Evolutionary conservation across 1,140 invertebrate species (phyloP), one percentile per base, ranked within the genome.

Genomic region (Drepana arcuata): DNA sequence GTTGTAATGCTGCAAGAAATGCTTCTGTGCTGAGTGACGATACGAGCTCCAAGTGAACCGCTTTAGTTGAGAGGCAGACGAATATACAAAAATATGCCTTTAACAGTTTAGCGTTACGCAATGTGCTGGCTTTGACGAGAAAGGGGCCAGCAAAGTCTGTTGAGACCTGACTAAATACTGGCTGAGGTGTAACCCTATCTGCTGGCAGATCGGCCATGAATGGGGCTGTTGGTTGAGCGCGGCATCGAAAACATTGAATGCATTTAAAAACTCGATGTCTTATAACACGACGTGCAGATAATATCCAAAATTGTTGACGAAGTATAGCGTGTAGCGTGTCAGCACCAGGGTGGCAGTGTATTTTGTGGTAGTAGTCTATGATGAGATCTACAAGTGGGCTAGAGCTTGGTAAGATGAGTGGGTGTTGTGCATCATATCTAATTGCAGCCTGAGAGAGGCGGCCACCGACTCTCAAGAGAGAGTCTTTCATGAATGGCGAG

Each of bases 51-150:
- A 86, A 39, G 39, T 84, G 82, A 12, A 84, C 36, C 2, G 74
- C 83, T 25, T 59, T 64, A 0, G 73, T 75, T 1, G 39, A 12
- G 11, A 70, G 65, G 41, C 73, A 81, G 4, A 84, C 60, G 35
- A 85, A 85, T 3, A 85, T 1, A 11, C 49, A 60, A 6, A 84
- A 29, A 39, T 83, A 85, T 1, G 47, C 56, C 37, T 85, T 86
- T 13, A 24, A 34, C 2, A 48, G 28, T 12, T 40, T 14, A 7
- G 42, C 37, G 5, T 45, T 55, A 5, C 58, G 33, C 16, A 43
- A 18, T 11, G 44, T 29, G 3, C 15, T 13, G 9, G 43, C 32
- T 36, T 53, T 63, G 0, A 68, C 23, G 4, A 24, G 21, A 39
- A 78, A 67, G 3, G 70, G 71, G 0, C 49, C 43, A 41, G 32